Evolutionary conservation across 2,797 vertebrate genomes (phyloP).

Genomic region (Yasuhikotakia modesta): DNA sequence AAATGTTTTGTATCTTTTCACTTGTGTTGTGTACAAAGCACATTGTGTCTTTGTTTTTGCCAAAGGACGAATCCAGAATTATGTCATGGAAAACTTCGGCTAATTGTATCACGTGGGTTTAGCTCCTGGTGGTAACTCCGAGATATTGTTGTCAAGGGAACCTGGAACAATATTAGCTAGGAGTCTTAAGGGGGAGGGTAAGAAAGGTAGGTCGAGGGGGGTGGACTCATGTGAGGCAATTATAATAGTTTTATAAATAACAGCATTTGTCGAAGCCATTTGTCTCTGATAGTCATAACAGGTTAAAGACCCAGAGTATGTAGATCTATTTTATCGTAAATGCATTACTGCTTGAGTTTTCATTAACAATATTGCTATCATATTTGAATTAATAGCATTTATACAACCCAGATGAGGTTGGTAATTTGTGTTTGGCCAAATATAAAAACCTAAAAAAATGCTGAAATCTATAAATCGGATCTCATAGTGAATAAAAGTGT

Average conservation of each 20-base stretch:
- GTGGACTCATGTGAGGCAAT: conserved; percentile 55
- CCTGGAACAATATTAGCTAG: conserved; percentile 66
- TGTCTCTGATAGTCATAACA: not conserved
- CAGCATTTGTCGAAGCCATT: conserved; percentile 31
- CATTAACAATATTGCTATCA: conserved; percentile 16
- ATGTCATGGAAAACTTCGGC: conserved; percentile 73
- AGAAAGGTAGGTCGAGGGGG: conserved; percentile 46
- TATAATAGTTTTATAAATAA: conserved; percentile 52
- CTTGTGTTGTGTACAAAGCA: conserved; percentile 54
- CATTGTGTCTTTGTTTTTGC: conserved; percentile 67
- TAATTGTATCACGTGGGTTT: conserved; percentile 78
- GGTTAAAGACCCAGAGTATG: not conserved
- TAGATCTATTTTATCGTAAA: not conserved
- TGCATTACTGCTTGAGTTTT: not conserved
- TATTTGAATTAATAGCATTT: conserved; percentile 1
- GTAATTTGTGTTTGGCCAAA: not conserved
- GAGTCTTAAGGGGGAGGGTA: conserved; percentile 59
- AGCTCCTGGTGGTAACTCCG: conserved; percentile 71
- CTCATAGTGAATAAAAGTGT: not conserved
- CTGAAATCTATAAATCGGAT: not conserved
- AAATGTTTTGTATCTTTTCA: conserved; percentile 49
- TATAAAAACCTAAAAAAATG: not conserved
- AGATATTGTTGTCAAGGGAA: conserved; percentile 76
- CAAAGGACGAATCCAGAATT: conserved; percentile 68
- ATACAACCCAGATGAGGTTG: not conserved